phyloP scores from a whole-genome alignment of 2,113 vertebrate species.

The Lonchura striata region DNA sequence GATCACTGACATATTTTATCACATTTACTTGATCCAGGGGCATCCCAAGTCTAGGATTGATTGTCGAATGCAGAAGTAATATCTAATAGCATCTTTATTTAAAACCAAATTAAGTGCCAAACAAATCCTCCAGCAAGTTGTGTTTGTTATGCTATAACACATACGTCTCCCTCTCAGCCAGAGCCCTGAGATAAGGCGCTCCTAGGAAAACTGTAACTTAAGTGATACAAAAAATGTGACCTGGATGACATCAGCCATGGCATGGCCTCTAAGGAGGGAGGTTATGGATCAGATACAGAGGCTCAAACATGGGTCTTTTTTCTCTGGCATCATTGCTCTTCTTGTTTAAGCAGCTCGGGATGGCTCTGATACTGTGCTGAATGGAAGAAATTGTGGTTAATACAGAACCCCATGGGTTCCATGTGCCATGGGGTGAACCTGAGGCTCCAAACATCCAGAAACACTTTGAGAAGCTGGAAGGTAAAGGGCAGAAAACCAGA shows the following conservation, averaged over 20 bases:
- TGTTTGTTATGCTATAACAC: accelerated
- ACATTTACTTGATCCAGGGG: not conserved
- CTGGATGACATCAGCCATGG: not conserved
- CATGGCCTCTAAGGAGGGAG: not conserved
- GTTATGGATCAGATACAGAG: accelerated
- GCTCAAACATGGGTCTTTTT: not conserved
- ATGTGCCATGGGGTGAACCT: not conserved
- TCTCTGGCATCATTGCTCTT: not conserved
- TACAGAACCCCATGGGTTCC: not conserved
- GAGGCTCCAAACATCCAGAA: not conserved
- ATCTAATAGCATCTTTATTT: not conserved
- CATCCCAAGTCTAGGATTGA: not conserved
- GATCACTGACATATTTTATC: not conserved
- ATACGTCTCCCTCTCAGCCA: not conserved
- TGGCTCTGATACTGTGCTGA: not conserved
- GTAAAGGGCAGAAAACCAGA: not conserved
- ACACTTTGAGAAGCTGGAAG: not conserved
- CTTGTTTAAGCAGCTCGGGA: not conserved
- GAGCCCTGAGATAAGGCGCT: not conserved
- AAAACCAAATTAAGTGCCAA: not conserved
- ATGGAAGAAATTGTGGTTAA: accelerated
- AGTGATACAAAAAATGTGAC: not conserved
- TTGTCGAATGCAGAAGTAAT: not conserved
- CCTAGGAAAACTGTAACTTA: not conserved
- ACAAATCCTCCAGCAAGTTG: not conserved